A percentile compares a stretch with the other conserved stretches of the same genome.
Conservation (phyloP, 2,113 vertebrate genomes). For the Barnardius zonarius region DNA sequence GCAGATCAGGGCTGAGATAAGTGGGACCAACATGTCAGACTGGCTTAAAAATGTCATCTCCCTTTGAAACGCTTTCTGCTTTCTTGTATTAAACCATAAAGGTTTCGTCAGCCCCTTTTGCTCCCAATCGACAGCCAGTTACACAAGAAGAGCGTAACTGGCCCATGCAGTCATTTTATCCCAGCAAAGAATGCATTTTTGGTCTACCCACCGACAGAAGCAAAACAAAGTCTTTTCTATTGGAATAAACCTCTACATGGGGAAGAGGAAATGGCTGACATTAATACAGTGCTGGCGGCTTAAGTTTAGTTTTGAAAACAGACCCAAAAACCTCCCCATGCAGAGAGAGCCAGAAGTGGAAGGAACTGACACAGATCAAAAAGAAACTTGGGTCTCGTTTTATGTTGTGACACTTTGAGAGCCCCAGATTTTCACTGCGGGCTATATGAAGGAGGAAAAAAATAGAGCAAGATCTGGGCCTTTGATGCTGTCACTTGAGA, state of each 20-base stretch:
- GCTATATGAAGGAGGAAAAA: background rate
- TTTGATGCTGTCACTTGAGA: conserved; percentile 41
- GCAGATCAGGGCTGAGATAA: background rate
- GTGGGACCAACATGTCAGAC: background rate
- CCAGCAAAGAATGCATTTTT: conserved; percentile 47
- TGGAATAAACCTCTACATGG: conserved; percentile 28
- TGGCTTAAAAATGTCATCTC: background rate
- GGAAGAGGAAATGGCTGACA: conserved; percentile 49
- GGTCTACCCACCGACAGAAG: conserved; percentile 56
- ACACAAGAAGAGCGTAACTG: conserved; percentile 25
- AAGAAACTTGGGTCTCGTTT: background rate
- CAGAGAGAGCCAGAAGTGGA: conserved; percentile 7
- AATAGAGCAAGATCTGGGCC: background rate
- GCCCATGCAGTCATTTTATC: conserved; percentile 21
- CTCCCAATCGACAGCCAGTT: background rate
- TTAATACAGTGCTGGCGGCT: background rate
- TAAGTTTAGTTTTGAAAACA: conserved; percentile 43
- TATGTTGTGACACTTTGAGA: background rate
- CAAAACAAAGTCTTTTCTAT: conserved; percentile 51
- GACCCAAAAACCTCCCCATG: background rate
- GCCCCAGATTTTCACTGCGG: background rate
- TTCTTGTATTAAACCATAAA: background rate
- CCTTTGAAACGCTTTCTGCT: background rate
- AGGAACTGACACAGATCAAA: conserved; percentile 45
- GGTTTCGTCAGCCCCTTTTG: background rate